A percentile compares a stretch with the other conserved stretches of the same genome.
Conservation (phyloP, 2,888 invertebrate species). For the Drosophila longiperda region DNA sequence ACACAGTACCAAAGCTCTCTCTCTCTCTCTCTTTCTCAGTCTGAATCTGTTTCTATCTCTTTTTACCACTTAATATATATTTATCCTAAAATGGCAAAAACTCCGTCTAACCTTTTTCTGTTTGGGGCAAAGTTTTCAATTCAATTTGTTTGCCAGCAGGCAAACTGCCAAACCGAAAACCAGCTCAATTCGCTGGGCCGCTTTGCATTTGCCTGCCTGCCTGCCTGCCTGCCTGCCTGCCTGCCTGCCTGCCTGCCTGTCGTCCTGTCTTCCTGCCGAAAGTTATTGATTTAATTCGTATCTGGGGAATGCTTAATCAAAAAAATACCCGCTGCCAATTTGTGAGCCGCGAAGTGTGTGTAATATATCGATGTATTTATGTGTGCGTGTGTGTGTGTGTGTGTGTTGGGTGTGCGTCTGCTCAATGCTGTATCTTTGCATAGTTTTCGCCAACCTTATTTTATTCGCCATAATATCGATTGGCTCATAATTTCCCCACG, state of each 20-base stretch:
- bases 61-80: constrained; percentile 13
- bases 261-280: constrained; percentile 53
- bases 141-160: constrained; percentile 72
- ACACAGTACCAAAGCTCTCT: constrained; percentile 1
- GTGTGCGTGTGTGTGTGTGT: constrained; percentile 19
- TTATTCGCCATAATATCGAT: constrained; percentile 46
- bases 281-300: constrained; percentile 79
- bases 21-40: neutral
- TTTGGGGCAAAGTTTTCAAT: constrained; percentile 61
- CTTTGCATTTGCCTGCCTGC: constrained; percentile 49
- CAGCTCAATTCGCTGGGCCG: constrained; percentile 35
- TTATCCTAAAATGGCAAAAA: constrained; percentile 4
- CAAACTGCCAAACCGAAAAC: constrained; percentile 52
- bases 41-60: neutral
- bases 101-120: constrained; percentile 29
- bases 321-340: constrained; percentile 67
- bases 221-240: constrained; percentile 45
- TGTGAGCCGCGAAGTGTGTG: constrained; percentile 42
- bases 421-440: constrained; percentile 34
- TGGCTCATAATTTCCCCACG: constrained; percentile 56
- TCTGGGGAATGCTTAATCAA: constrained; percentile 79
- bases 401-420: constrained; percentile 33
- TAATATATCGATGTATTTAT: neutral
- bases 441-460: constrained; percentile 37
- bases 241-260: constrained; percentile 43